Evolutionary conservation across 1,140 invertebrate species (phyloP), one percentile per base, ranked within the genome.

Genomic region (Bombus impatiens): DNA sequence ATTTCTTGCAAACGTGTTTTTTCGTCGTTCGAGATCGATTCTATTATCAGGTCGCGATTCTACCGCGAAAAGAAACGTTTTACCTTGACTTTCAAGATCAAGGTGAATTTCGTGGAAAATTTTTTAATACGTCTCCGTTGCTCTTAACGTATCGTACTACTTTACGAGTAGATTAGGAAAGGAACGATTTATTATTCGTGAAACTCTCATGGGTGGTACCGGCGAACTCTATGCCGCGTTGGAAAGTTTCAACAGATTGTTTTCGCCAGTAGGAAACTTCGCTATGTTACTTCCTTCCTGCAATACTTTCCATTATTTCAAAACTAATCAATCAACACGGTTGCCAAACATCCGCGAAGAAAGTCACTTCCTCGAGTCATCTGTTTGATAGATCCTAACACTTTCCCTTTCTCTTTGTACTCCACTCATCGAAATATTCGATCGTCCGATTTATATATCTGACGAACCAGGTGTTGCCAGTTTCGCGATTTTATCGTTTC

Each of bases 281-380:
- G 25, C 22, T 1, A 22, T 18, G 40, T 42, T 44, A 42, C 70
- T 72, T 72, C 70, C 70, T 72, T 72, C 40, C 70, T 44, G 37
- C 37, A 18, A 72, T 28, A 25, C 40, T n/a, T 42, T 72, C 70
- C 70, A 44, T 72, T 72, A 72, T 72, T 72, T 18, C 6, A 44
- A 72, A 44, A n/a, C 40, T 72, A 72, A 72, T 72, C 40, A 72
- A 72, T 42, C 70, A 42, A 13, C 37, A 13, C 12, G 12, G 13
- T 72, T 72, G 40, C 70, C 70, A 72, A 72, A 72, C 70, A 42
- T 72, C 70, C 70, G 70, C 70, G 70, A 72, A 72, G 70, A 72
- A 72, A 72, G 70, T 72, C 70, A 18, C 70, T 72, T 72, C 70
- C 70, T 42, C 70, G 40, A 72, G 70, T 72, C 70, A 72, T 72